Percentiles rank a stretch among this genome's conserved stretches.
phyloP scores from a whole-genome alignment of 2,888 invertebrate species.

The Cyclophora albipunctata region DNA sequence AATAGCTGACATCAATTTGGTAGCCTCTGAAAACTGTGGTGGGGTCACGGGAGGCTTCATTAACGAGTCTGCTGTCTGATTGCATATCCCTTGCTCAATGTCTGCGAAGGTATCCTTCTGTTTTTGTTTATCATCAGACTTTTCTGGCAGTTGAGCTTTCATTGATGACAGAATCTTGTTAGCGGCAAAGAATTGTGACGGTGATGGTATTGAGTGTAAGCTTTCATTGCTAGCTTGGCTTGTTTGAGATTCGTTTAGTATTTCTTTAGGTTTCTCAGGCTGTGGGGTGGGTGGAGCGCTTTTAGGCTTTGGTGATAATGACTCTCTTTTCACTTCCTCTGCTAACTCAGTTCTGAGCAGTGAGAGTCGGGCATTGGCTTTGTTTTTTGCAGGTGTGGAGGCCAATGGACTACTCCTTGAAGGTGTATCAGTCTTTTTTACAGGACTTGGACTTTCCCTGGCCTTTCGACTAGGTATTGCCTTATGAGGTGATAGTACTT shows the following conservation, averaged over 20 bases:
- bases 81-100: slow-evolving; percentile 61
- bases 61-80: slow-evolving; percentile 56
- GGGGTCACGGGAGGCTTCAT: slow-evolving; percentile 64
- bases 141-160: slow-evolving; percentile 64
- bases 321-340: slow-evolving; percentile 33
- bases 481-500: too few species aligned
- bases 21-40: slow-evolving; percentile 66
- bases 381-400: slow-evolving; percentile 32
- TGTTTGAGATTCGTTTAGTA: slow-evolving; percentile 13
- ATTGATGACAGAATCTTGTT: slow-evolving; percentile 66
- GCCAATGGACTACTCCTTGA: slow-evolving; percentile 12
- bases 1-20: slow-evolving; percentile 59
- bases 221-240: slow-evolving; percentile 55
- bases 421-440: background rate
- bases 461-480: too few species aligned
- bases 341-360: slow-evolving; percentile 41
- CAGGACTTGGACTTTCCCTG: too few species aligned
- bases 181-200: slow-evolving; percentile 64
- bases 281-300: slow-evolving; percentile 31
- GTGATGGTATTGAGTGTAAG: slow-evolving; percentile 49
- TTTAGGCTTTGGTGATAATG: slow-evolving; percentile 13
- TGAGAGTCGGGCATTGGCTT: slow-evolving; percentile 43
- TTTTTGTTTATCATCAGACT: slow-evolving; percentile 46
- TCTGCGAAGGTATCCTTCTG: slow-evolving; percentile 63
- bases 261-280: slow-evolving; percentile 28